phyloP scores from a whole-genome alignment of 2,797 vertebrate species.

The Pipistrellus pygmaeus region DNA sequence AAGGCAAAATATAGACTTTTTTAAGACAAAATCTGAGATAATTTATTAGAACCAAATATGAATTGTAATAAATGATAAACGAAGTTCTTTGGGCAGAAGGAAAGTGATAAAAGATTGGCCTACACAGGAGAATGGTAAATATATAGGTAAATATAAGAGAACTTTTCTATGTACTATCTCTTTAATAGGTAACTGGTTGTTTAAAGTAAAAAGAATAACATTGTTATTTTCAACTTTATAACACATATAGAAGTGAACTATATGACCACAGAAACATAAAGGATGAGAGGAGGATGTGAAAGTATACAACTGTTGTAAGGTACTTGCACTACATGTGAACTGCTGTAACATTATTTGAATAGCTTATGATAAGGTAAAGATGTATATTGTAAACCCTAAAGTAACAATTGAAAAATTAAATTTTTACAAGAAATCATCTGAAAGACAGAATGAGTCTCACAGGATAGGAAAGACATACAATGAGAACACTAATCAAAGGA shows the following conservation, averaged over 20 bases:
- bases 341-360: constrained; percentile 19
- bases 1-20: constrained; percentile 19
- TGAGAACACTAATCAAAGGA: constrained; percentile 14
- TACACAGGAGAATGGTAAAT: not conserved
- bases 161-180: not conserved
- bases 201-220: constrained; percentile 34
- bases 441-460: not conserved
- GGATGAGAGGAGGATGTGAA: not conserved
- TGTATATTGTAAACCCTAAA: not conserved
- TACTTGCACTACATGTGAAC: not conserved
- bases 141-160: not conserved
- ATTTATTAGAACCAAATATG: not conserved
- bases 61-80: constrained; percentile 12
- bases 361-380: constrained; percentile 40
- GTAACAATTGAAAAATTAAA: not conserved
- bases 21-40: not conserved
- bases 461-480: not conserved
- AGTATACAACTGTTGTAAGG: not conserved
- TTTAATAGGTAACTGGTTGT: not conserved
- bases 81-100: not conserved
- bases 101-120: not conserved
- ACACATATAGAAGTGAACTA: not conserved
- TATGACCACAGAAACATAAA: not conserved
- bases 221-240: not conserved
- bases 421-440: not conserved